Conservation (phyloP, 2,113 vertebrate species). For the Xiphophorus hellerii region DNA sequence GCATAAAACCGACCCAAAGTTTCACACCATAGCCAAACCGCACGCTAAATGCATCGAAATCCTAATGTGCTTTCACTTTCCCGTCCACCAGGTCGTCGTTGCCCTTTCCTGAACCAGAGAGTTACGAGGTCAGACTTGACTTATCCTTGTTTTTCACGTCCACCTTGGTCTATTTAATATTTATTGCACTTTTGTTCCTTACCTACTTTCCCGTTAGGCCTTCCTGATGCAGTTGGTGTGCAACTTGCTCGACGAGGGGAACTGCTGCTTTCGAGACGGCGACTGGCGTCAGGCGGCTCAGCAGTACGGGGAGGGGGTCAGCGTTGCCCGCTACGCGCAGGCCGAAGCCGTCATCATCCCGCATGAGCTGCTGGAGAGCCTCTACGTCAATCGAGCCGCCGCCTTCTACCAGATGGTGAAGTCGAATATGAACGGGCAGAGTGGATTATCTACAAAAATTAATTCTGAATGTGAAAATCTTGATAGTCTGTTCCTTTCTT, state of each 20-base stretch:
- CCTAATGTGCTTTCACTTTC: slow-evolving; percentile 16
- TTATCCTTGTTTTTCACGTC: background rate
- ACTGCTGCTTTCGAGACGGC: slow-evolving; percentile 89
- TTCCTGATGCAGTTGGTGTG: slow-evolving; percentile 94
- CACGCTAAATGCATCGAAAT: background rate
- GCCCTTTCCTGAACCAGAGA: slow-evolving; percentile 91
- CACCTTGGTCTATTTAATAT: background rate
- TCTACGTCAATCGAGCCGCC: slow-evolving; percentile 94
- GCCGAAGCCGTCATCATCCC: slow-evolving; percentile 91
- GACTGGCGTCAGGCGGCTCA: slow-evolving; percentile 88
- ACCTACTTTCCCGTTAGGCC: slow-evolving; percentile 68
- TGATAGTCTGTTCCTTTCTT: background rate
- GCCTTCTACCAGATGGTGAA: slow-evolving; percentile 92
- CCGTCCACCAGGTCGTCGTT: slow-evolving; percentile 87
- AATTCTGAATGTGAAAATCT: background rate
- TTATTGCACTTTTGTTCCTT: background rate
- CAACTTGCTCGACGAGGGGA: slow-evolving; percentile 95
- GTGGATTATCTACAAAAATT: background rate
- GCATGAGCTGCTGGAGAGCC: slow-evolving; percentile 89
- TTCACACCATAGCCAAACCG: background rate
- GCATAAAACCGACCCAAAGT: background rate
- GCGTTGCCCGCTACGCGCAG: slow-evolving; percentile 91
- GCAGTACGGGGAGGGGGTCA: slow-evolving; percentile 95
- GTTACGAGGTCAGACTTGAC: slow-evolving; percentile 87
- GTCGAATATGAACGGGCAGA: background rate